Evolutionary conservation across 2,888 invertebrate species (phyloP).

Genomic region (Incurvaria masculella): DNA sequence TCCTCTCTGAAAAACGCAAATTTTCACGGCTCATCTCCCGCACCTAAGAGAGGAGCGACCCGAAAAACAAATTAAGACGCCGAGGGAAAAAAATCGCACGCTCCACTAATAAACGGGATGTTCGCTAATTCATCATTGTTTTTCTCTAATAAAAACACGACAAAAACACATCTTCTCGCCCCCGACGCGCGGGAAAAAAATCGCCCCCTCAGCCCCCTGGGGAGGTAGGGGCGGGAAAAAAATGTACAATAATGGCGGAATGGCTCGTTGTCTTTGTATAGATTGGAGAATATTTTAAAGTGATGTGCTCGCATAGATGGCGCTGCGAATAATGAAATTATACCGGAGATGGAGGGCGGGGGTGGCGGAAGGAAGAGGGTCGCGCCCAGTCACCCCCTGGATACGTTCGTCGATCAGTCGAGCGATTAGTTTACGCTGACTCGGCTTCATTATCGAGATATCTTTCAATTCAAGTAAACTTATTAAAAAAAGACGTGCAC

Average conservation of each 20-base stretch:
- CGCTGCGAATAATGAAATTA: conserved; percentile 36
- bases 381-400: conserved; percentile 20
- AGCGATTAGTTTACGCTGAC: not conserved
- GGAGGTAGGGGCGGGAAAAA: conserved; percentile 13
- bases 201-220: conserved; percentile 7
- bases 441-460: too few relatives aligned
- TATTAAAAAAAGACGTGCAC: too few relatives aligned
- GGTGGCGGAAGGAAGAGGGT: conserved; percentile 16
- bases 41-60: conserved; percentile 10
- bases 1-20: conserved; percentile 30
- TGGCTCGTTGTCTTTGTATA: conserved; percentile 19
- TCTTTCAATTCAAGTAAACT: too few relatives aligned
- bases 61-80: conserved; percentile 18
- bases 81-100: conserved; percentile 27
- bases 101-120: conserved; percentile 36
- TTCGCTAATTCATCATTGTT: conserved; percentile 50
- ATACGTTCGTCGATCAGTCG: not conserved
- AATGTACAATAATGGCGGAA: conserved; percentile 17
- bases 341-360: conserved; percentile 16
- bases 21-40: conserved; percentile 29
- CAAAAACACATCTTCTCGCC: conserved; percentile 32
- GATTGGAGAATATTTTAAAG: conserved; percentile 30
- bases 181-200: conserved; percentile 12
- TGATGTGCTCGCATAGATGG: conserved; percentile 23
- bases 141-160: conserved; percentile 49